Conservation (phyloP, 2,113 vertebrate species). For the human (Homo sapiens) region GRCh38 chr5:32066501-32067000, state of each 20-base stretch:
- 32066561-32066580: background rate
- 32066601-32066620: background rate
- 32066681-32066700: background rate
- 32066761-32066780: background rate
- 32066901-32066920: background rate
- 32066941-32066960: background rate
- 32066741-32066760: background rate
- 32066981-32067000: conserved; percentile 44
- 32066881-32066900: background rate
- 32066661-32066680: background rate
- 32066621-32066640: background rate
- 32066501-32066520: background rate
- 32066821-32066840: background rate
- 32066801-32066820: background rate
- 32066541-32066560: background rate
- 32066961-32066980: conserved; percentile 55
- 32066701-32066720: background rate
- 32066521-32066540: background rate
- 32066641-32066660: background rate
- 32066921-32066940: background rate
- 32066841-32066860: background rate
- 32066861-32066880: background rate
- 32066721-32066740: background rate
- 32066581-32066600: background rate
- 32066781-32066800: conserved; percentile 12